Base-by-base conservation (phyloP, 1,140 invertebrate genomes). In the Trichomalopsis sarcophagae region DNA sequence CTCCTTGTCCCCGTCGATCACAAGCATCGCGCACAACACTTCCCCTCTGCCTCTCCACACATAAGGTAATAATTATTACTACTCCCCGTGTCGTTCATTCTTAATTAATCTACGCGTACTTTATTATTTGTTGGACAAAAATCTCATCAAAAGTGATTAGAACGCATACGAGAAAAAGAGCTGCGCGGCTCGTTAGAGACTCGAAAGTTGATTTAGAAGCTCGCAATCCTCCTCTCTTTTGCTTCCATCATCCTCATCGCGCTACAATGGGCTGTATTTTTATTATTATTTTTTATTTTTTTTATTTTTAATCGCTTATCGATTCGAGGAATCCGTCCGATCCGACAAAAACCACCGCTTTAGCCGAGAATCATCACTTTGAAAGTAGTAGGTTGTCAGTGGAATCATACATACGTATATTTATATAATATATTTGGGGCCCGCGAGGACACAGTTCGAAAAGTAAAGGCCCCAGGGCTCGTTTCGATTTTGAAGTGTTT, bases 401-500 rank as follows among this genome's bases (percentile, higher is more conserved):
- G 40, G 81, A 27, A 74, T 73, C 73, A 74, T 23, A 50, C 47
- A 50, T 50, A 50, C 47, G 47, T 50, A 50, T 50, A 50, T 14
- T 50, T 50, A 50, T 50, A 50, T 62, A 71, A 13, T 30, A 71
- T 77, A 77, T 77, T 23, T 88, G 89, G 91, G 90, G 91, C 91
- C 91, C 84, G 86, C 89, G 87, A 91, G 89, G 90, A 92, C 87
- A 89, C 88, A 84, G 89, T 90, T 90, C 88, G 88, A 89, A 91
- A 90, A 91, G 89, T 89, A 90, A 91, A 91, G 91, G 91, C 91
- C 91, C 91, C 91, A 90, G 91, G 91, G 91, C 91, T 90, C 87
- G 89, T 88, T 74, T 86, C 55, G 73, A 23, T 76, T 76, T 76
- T 76, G 14, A 74, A 76, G 74, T 47, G 73, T 40, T 87, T 87